Conservation (phyloP, 1,140 invertebrate genomes). For the Antheraea pernyi region DNA sequence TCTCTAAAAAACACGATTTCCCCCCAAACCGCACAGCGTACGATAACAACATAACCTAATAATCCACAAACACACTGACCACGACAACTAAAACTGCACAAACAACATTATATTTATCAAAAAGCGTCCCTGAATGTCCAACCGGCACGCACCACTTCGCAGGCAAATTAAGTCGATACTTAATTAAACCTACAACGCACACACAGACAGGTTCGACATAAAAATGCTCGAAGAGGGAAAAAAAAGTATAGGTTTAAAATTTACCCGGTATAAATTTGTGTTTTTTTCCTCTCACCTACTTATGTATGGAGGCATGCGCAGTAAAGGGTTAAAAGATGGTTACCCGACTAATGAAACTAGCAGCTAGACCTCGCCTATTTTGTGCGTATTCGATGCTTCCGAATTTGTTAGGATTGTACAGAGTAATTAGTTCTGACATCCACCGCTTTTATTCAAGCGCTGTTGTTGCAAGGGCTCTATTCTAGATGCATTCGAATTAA, state of each 20-base stretch:
- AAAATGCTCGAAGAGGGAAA: constrained; percentile 68
- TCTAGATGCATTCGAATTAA: constrained; percentile 21
- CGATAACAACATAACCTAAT: constrained; percentile 20
- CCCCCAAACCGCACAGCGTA: constrained; percentile 16
- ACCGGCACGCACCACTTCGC: constrained; percentile 38
- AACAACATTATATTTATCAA: constrained; percentile 2
- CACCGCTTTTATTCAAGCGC: constrained; percentile 43
- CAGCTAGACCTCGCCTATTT: not conserved
- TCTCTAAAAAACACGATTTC: constrained; percentile 13
- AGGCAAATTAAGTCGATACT: constrained; percentile 79
- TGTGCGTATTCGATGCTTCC: constrained; percentile 16
- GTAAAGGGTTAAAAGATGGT: constrained; percentile 66
- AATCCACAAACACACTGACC: constrained; percentile 7
- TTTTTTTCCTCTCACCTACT: constrained; percentile 76
- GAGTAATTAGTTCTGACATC: constrained; percentile 49
- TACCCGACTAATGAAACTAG: constrained; percentile 28
- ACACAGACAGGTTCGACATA: constrained; percentile 75
- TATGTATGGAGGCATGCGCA: constrained; percentile 75
- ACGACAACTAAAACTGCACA: constrained; percentile 11
- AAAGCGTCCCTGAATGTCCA: constrained; percentile 32
- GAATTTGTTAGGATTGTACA: constrained; percentile 35
- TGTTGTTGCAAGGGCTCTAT: constrained; percentile 29
- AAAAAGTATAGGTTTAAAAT: constrained; percentile 79
- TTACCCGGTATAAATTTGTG: constrained; percentile 79
- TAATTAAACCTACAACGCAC: constrained; percentile 78